phyloP scores from a whole-genome alignment of 2,113 vertebrate species.

The Pungitius pungitius region DNA sequence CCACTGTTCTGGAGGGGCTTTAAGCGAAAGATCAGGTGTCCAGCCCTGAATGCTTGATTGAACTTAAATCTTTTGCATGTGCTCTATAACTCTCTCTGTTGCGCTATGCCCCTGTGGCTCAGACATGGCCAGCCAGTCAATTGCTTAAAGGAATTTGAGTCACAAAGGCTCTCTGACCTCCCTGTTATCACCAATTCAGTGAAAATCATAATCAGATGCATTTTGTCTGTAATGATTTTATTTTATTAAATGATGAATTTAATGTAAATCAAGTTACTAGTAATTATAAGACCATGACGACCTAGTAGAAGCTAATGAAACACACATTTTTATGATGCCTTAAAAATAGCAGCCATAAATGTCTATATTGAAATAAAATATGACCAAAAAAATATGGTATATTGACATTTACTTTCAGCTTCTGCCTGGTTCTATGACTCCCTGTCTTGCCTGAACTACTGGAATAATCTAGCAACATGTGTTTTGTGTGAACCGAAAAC shows the following conservation, averaged over 20 bases:
- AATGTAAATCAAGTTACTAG: background rate
- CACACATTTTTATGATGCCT: background rate
- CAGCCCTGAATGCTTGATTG: conserved; percentile 68
- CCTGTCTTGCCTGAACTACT: too few species aligned
- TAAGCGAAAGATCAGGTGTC: conserved; percentile 79
- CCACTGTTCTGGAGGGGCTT: conserved; percentile 68
- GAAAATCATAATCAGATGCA: conserved; percentile 15
- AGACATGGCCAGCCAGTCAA: conserved; percentile 17
- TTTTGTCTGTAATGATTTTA: background rate
- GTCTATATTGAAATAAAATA: background rate
- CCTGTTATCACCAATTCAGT: conserved; percentile 31
- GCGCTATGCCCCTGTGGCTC: conserved; percentile 30
- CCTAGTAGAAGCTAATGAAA: background rate
- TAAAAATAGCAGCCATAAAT: background rate
- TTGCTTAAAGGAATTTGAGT: conserved; percentile 50
- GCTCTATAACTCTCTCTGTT: conserved; percentile 43
- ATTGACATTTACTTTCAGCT: background rate
- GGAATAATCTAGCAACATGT: background rate
- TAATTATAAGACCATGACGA: background rate
- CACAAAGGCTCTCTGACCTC: conserved; percentile 16
- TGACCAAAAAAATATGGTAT: too few species aligned
- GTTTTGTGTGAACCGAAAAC: background rate
- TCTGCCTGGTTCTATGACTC: background rate
- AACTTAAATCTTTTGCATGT: conserved; percentile 80
- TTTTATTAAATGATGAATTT: background rate